Evolutionary conservation across 2,888 invertebrate genomes (phyloP).

Genomic region (Cheilosia urbana): DNA sequence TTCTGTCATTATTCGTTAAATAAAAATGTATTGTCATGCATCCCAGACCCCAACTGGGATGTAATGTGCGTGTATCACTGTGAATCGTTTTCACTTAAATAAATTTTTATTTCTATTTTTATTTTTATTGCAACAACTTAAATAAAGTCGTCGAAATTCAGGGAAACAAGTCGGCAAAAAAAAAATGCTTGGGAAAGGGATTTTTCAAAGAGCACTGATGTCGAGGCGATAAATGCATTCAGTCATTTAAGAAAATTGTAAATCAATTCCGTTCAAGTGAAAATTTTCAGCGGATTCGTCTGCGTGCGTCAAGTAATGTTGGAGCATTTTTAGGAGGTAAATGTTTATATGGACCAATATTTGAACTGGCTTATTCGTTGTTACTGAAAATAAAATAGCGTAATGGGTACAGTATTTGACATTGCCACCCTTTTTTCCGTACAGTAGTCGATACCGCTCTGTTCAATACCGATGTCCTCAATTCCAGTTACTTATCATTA

Average conservation of each 20-base stretch:
- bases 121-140: slow-evolving; percentile 57
- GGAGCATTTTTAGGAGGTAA: too few relatives aligned
- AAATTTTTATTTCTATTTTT: slow-evolving; percentile 47
- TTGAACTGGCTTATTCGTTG: not conserved
- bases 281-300: too few relatives aligned
- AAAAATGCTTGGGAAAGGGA: not conserved
- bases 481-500: too few relatives aligned
- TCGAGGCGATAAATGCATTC: not conserved
- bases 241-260: too few relatives aligned
- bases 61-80: not conserved
- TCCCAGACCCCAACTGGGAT: not conserved
- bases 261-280: too few relatives aligned
- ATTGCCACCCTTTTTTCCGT: too few relatives aligned
- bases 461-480: too few relatives aligned
- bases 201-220: not conserved
- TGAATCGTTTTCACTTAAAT: slow-evolving; percentile 42
- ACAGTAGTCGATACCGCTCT: too few relatives aligned
- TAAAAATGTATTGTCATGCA: slow-evolving; percentile 18
- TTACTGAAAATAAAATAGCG: not conserved
- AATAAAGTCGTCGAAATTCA: slow-evolving; percentile 41
- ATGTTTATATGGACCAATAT: not conserved
- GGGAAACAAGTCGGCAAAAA: not conserved
- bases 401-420: not conserved
- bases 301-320: too few relatives aligned
- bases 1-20: slow-evolving; percentile 22